These are phyloP conservation scores for Agraylea sexmaculata DNA, from an alignment of 1,140 invertebrate genomes.

Conservation along the genomic window DNA sequence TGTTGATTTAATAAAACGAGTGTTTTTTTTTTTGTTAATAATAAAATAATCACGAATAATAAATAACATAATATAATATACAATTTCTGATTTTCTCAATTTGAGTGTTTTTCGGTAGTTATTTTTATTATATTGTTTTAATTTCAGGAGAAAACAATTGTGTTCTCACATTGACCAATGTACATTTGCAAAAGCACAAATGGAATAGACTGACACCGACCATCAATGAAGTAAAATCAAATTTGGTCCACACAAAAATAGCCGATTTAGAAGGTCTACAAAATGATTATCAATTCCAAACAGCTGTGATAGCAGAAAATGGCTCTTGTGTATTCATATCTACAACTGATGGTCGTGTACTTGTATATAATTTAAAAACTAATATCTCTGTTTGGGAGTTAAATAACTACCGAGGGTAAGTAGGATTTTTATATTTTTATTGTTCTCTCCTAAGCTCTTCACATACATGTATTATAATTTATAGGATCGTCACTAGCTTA, in stretches of 20 bases:
- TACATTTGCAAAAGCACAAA: conserved; percentile 10
- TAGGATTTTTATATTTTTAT: conserved; percentile 1
- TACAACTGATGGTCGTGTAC: conserved; percentile 13
- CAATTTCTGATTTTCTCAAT: not conserved
- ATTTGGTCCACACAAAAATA: conserved; percentile 11
- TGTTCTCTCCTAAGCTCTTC: conserved; percentile 3
- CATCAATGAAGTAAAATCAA: not conserved
- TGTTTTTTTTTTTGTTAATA: too few species aligned
- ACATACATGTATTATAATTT: conserved; percentile 1
- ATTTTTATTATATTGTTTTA: not conserved
- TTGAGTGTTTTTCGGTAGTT: not conserved
- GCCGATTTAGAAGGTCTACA: conserved; percentile 7
- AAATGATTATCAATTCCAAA: conserved; percentile 10
- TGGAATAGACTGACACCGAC: conserved; percentile 7
- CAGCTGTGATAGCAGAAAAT: conserved; percentile 5
- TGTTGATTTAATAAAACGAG: too few species aligned
- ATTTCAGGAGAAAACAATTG: conserved; percentile 10
- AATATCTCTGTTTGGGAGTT: conserved; percentile 8
- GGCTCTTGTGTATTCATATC: conserved; percentile 11
- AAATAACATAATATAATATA: too few species aligned
- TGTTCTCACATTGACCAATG: conserved; percentile 11
- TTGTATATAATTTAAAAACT: conserved; percentile 13
- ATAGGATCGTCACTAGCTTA: conserved; percentile 6
- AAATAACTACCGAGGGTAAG: conserved; percentile 17
- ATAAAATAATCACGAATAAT: too few species aligned